These are phyloP conservation scores for Nasonia giraulti DNA, from an alignment of 1,140 invertebrate species.

Conservation along the genomic window DNA sequence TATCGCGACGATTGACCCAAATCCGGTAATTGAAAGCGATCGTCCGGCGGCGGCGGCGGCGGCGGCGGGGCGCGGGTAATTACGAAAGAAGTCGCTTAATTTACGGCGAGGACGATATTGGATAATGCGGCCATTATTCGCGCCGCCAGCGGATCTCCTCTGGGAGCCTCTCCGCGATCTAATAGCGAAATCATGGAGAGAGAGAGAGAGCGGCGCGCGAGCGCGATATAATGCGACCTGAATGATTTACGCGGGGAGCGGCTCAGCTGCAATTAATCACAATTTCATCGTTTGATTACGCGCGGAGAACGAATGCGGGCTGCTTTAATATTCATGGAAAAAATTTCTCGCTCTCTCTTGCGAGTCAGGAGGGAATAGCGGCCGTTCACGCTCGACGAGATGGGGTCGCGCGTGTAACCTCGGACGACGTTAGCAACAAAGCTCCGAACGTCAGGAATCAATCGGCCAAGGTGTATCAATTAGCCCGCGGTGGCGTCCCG, in stretches of 20 bases:
- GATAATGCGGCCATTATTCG: constrained; percentile 41
- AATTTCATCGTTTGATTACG: constrained; percentile 30
- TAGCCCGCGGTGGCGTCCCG: background rate
- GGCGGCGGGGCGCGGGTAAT: constrained; percentile 28
- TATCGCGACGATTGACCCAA: constrained; percentile 4
- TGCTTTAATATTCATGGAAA: constrained; percentile 29
- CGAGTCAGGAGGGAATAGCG: background rate
- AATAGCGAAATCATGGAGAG: constrained; percentile 48
- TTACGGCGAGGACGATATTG: constrained; percentile 20
- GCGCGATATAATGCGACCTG: constrained; percentile 32
- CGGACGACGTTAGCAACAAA: too few species aligned
- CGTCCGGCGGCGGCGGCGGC: background rate
- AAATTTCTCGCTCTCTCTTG: background rate
- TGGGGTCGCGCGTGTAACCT: too few species aligned
- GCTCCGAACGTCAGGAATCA: background rate
- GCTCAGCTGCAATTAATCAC: constrained; percentile 24
- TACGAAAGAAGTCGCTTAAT: constrained; percentile 42
- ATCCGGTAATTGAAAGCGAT: constrained; percentile 37
- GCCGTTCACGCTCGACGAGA: too few species aligned
- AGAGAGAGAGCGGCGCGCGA: background rate
- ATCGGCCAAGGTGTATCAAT: constrained; percentile 36
- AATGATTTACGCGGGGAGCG: constrained; percentile 39
- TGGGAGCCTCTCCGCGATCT: constrained; percentile 23
- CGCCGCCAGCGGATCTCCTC: background rate
- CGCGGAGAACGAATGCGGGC: background rate